Percentiles rank a stretch among this genome's conserved stretches.
Evolutionary conservation across 2,797 vertebrate species (phyloP).

Genomic region (Tapera naevia): DNA sequence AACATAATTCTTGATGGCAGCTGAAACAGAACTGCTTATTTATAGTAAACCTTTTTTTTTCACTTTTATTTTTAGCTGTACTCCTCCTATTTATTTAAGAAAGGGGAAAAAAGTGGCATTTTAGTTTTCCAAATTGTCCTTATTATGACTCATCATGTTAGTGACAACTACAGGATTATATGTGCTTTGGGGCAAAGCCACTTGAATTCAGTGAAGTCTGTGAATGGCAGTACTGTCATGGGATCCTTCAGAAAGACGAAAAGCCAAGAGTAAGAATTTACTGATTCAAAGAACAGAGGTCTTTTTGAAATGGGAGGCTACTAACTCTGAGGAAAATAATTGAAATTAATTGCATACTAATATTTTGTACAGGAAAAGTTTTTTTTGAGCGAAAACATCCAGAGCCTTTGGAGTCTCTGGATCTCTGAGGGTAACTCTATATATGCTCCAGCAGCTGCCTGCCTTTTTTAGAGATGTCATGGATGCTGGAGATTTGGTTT

Average conservation of each 20-base stretch:
- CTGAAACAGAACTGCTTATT: conserved; percentile 17
- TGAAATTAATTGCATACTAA: background rate
- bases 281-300: background rate
- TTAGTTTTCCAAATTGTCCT: background rate
- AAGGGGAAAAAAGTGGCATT: background rate
- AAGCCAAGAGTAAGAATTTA: background rate
- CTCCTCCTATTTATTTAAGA: background rate
- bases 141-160: background rate
- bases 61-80: background rate
- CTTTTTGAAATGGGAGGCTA: background rate
- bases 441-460: background rate
- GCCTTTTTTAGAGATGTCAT: background rate
- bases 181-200: background rate
- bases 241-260: background rate
- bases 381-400: background rate
- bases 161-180: background rate
- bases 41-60: background rate
- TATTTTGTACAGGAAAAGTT: background rate
- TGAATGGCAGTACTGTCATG: background rate
- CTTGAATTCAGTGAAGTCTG: background rate
- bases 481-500: conserved; percentile 9
- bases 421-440: background rate
- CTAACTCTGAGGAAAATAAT: background rate
- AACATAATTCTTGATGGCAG: background rate
- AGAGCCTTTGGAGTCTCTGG: background rate